phyloP scores from a whole-genome alignment of 2,797 vertebrate genomes.

The Crax fasciolata region DNA sequence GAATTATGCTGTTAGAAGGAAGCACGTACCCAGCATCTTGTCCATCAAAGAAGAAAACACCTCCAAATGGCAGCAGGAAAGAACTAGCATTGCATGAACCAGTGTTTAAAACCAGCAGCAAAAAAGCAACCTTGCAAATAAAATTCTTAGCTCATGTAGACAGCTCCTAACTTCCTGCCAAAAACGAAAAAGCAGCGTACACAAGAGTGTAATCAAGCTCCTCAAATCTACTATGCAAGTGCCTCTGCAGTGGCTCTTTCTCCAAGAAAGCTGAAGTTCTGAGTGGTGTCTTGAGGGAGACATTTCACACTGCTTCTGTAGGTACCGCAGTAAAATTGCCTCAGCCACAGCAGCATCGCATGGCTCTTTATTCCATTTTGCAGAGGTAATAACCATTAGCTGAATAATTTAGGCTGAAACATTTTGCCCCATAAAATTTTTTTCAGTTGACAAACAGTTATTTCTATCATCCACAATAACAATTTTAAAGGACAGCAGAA shows the following conservation, averaged over 20 bases:
- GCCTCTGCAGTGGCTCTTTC: background rate
- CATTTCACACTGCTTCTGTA: slow-evolving; percentile 19
- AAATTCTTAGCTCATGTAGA: background rate
- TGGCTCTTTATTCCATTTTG: background rate
- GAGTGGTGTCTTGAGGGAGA: slow-evolving; percentile 47
- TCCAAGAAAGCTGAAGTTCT: background rate
- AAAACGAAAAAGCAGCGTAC: background rate
- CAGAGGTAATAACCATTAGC: slow-evolving; percentile 59
- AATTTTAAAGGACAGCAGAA: slow-evolving; percentile 23
- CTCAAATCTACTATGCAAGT: background rate
- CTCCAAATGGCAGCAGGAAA: background rate
- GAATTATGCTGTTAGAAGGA: slow-evolving; percentile 19
- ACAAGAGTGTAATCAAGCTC: background rate
- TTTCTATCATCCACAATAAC: slow-evolving; percentile 30
- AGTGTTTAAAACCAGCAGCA: slow-evolving; percentile 19
- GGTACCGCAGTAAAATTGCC: slow-evolving; percentile 10
- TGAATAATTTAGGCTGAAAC: slow-evolving; percentile 62
- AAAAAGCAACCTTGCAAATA: background rate
- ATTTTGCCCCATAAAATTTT: slow-evolving; percentile 22
- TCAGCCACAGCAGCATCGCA: background rate
- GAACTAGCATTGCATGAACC: background rate
- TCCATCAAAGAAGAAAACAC: slow-evolving; percentile 61
- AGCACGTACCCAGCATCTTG: slow-evolving; percentile 15
- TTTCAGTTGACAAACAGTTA: slow-evolving; percentile 44
- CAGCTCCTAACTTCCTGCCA: slow-evolving; percentile 32